Evolutionary conservation across 2,797 vertebrate genomes (phyloP).

Genomic region (Furcifer pardalis): DNA sequence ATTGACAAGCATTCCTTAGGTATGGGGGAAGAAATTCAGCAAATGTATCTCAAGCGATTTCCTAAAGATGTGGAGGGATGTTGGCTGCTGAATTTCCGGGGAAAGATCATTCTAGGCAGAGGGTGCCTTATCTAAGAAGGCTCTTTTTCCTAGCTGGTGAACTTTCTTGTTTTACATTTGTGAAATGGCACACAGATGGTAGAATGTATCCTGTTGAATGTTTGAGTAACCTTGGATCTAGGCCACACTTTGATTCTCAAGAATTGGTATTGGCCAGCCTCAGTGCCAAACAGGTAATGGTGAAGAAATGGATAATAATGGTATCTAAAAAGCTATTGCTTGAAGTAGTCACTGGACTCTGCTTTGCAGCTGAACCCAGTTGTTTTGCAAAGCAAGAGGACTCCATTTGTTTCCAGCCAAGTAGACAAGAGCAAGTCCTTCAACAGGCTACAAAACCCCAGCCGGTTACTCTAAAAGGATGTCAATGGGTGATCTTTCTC

Average conservation of each 20-base stretch:
- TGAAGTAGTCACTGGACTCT: neutral
- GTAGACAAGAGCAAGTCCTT: neutral
- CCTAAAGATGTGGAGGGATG: no score
- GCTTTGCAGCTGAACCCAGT: neutral
- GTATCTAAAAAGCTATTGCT: neutral
- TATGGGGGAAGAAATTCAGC: no score
- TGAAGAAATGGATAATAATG: no score
- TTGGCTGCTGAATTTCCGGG: no score
- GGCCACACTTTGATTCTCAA: neutral
- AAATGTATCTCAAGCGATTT: no score
- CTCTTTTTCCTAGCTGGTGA: no score
- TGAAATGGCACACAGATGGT: no score
- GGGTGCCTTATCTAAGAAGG: no score
- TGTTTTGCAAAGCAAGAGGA: neutral
- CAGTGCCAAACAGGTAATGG: neutral
- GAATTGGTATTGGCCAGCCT: neutral
- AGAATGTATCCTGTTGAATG: neutral
- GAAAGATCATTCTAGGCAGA: no score
- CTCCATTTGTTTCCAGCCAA: neutral
- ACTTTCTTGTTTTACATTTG: no score
- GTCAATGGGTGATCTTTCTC: neutral
- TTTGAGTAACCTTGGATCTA: neutral
- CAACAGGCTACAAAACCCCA: neutral
- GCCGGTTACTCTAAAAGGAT: neutral
- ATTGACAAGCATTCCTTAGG: neutral